Evolutionary conservation across 2,113 vertebrate genomes (phyloP).

Genomic region (Phyllostomus hastatus): DNA sequence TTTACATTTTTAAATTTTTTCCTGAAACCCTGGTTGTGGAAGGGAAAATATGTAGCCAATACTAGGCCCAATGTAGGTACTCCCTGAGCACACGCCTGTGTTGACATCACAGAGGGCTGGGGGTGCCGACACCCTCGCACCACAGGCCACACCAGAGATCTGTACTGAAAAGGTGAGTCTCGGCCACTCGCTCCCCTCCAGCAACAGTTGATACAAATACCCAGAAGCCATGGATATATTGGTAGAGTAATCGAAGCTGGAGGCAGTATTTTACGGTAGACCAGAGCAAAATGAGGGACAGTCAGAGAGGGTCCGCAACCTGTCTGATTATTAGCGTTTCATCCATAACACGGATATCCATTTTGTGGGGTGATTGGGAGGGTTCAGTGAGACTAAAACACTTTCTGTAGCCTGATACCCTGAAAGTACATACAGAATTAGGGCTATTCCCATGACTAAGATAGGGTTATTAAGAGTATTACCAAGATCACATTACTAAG

Average conservation of each 20-base stretch:
- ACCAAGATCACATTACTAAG: background rate
- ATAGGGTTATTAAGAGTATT: background rate
- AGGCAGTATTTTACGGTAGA: background rate
- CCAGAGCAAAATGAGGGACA: background rate
- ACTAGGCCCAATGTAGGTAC: background rate
- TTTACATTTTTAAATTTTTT: slow-evolving; percentile 42
- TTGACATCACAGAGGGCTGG: background rate
- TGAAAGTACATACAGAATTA: background rate
- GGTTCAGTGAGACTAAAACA: background rate
- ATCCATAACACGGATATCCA: background rate
- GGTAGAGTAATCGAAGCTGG: background rate
- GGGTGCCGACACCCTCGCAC: background rate
- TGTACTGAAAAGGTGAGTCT: background rate
- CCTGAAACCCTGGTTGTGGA: background rate
- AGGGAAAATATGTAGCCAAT: background rate
- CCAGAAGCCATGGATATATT: background rate
- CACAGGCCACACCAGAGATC: background rate
- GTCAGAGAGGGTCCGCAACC: background rate
- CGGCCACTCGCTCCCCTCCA: background rate
- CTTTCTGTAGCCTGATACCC: background rate
- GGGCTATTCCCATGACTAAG: background rate
- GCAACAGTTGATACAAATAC: background rate
- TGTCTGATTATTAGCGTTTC: background rate
- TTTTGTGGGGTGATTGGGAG: background rate
- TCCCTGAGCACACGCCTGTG: background rate